Conservation (phyloP, 2,888 invertebrate species). For the Eupithecia exiguata region DNA sequence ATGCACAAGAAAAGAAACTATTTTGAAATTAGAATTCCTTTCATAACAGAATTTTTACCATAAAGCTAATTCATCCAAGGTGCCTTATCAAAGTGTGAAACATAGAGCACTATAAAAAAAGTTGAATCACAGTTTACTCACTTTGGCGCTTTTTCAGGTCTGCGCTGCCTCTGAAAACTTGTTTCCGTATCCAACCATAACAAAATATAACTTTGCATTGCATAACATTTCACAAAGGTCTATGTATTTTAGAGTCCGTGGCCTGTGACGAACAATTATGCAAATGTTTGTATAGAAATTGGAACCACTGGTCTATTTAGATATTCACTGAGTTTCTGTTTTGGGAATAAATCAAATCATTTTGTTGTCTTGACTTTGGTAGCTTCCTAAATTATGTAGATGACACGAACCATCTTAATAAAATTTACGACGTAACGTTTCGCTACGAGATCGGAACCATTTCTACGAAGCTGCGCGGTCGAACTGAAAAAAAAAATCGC, state of each 20-base stretch:
- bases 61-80: no score
- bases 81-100: no score
- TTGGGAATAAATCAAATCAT: conserved; percentile 17
- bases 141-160: not conserved
- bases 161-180: not conserved
- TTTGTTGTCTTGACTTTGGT: conserved; percentile 6
- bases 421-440: no score
- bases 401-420: not conserved
- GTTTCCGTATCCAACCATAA: not conserved
- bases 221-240: not conserved
- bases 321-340: conserved; percentile 22
- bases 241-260: conserved; percentile 3
- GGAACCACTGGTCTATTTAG: conserved; percentile 28
- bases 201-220: not conserved
- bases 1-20: no score
- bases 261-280: conserved; percentile 30
- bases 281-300: conserved; percentile 30
- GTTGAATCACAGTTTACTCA: no score
- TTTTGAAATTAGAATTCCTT: no score
- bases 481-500: not conserved
- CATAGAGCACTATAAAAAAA: no score
- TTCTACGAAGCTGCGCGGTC: not conserved
- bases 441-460: no score
- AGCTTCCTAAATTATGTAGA: conserved; percentile 1
- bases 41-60: no score